A percentile compares a stretch with the other conserved stretches of the same genome.
Evolutionary conservation across 2,888 invertebrate species (phyloP).

Genomic region (Watsonalla binaria): DNA sequence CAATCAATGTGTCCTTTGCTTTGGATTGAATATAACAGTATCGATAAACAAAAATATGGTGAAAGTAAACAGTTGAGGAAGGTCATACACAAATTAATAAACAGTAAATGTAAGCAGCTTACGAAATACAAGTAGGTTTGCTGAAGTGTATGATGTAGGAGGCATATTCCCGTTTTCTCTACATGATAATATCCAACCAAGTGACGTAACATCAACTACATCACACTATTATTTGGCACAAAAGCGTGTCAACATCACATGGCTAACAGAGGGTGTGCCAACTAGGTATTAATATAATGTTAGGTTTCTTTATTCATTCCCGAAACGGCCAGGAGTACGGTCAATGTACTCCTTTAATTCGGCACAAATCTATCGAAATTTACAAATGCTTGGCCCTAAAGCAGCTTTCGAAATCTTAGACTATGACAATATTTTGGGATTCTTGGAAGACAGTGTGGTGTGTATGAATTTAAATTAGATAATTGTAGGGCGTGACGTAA

Average conservation of each 20-base stretch:
- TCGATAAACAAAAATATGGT: too few relatives aligned
- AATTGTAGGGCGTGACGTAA: too few relatives aligned
- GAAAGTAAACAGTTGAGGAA: too few relatives aligned
- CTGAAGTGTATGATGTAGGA: too few relatives aligned
- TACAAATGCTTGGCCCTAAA: conserved; percentile 4
- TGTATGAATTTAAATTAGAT: background rate
- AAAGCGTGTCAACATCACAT: conserved; percentile 22
- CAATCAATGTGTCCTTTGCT: too few relatives aligned
- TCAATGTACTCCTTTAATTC: conserved; percentile 28
- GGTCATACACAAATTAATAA: too few relatives aligned
- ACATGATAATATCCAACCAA: background rate
- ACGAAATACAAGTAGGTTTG: too few relatives aligned
- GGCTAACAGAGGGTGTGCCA: conserved; percentile 34
- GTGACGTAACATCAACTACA: conserved; percentile 24
- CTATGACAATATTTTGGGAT: background rate
- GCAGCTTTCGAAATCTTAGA: conserved; percentile 9
- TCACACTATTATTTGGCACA: conserved; percentile 32
- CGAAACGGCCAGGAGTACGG: conserved; percentile 24
- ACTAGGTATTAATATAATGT: conserved; percentile 27
- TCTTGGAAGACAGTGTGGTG: background rate
- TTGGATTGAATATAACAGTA: too few relatives aligned
- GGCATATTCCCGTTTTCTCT: too few relatives aligned
- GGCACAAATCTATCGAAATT: background rate
- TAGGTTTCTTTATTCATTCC: conserved; percentile 40
- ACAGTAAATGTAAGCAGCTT: too few relatives aligned